A percentile compares a stretch with the other conserved stretches of the same genome.
Conservation (phyloP, 1,140 invertebrate genomes). For the Pantala flavescens region DNA sequence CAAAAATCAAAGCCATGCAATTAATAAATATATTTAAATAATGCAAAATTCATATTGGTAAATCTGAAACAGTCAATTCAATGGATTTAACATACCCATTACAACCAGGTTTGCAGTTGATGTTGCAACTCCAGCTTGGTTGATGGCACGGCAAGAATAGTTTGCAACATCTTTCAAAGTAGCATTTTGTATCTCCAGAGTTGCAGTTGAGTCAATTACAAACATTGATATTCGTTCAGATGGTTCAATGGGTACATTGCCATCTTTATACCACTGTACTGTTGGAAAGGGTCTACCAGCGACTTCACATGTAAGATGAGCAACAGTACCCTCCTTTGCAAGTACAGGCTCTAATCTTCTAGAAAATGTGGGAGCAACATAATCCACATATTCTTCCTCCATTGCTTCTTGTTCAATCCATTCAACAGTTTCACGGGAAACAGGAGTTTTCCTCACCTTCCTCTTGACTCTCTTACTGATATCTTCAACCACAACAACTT, state of each 20-base stretch:
- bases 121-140: constrained; percentile 64
- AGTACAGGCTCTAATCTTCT: constrained; percentile 56
- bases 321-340: constrained; percentile 47
- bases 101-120: constrained; percentile 63
- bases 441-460: background rate
- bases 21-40: too few species aligned
- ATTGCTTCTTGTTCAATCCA: constrained; percentile 20
- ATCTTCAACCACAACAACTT: constrained; percentile 33
- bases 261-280: constrained; percentile 56
- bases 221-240: constrained; percentile 49
- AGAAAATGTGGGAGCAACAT: constrained; percentile 50
- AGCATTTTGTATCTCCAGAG: constrained; percentile 52
- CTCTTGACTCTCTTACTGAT: background rate
- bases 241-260: background rate
- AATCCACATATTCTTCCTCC: constrained; percentile 23
- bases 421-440: constrained; percentile 20
- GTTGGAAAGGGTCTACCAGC: constrained; percentile 55
- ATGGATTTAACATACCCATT: constrained; percentile 40
- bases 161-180: constrained; percentile 60
- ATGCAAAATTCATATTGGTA: too few species aligned
- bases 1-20: too few species aligned
- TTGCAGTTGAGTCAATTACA: constrained; percentile 47
- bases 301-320: constrained; percentile 53
- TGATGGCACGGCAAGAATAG: constrained; percentile 67
- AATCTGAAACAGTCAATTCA: too few species aligned